Percentiles rank a stretch among this genome's conserved stretches.
These are phyloP conservation scores for Leptura quadrifasciata DNA, from an alignment of 2,888 invertebrate genomes.

Conservation along the genomic window DNA sequence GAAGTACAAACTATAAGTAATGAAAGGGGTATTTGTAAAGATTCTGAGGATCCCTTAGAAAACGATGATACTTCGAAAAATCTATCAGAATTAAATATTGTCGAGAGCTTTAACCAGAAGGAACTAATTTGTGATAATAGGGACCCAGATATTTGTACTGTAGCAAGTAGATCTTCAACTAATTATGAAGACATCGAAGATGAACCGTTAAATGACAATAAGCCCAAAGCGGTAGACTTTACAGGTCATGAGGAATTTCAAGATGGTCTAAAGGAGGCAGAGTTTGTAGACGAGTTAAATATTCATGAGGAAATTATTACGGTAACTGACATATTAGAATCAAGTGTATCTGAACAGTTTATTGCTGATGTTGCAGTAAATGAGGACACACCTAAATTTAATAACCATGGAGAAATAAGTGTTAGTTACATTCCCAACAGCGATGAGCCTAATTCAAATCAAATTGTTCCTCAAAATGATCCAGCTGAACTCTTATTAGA, in stretches of 20 bases:
- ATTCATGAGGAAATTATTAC: slow-evolving; percentile 20
- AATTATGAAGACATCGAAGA: neutral
- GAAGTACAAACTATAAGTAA: neutral
- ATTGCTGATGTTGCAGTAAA: neutral
- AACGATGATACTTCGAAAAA: neutral
- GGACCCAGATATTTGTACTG: too few species aligned
- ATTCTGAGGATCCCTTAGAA: neutral
- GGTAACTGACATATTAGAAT: neutral
- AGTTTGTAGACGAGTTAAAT: slow-evolving; percentile 1
- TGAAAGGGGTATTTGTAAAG: neutral
- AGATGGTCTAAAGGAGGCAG: neutral
- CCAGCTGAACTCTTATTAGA: neutral
- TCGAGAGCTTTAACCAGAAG: too few species aligned
- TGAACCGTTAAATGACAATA: neutral
- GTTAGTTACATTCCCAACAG: neutral
- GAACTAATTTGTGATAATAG: too few species aligned
- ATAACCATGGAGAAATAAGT: neutral
- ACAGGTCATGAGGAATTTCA: neutral
- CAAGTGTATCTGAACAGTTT: neutral
- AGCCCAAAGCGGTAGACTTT: neutral
- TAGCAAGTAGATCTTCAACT: neutral
- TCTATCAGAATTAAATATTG: neutral
- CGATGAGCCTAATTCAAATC: neutral
- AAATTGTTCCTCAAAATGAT: neutral
- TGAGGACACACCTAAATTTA: neutral